Evolutionary conservation across 2,888 invertebrate species (phyloP).

Genomic region (Dasypogon diadema): DNA sequence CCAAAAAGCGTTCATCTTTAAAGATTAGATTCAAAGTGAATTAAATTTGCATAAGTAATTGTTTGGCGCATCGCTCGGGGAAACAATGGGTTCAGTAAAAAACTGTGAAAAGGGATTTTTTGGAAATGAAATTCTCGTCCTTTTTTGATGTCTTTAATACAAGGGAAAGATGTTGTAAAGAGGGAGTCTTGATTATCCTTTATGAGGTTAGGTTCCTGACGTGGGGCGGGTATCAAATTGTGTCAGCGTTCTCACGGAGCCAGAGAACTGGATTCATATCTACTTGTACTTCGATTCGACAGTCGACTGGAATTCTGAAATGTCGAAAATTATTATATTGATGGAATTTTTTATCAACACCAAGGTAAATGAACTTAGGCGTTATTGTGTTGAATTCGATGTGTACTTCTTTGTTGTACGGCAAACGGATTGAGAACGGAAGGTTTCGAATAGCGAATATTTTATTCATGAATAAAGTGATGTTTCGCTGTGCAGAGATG

Average conservation of each 20-base stretch:
- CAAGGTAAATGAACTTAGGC: background rate
- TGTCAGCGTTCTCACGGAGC: background rate
- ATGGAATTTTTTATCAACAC: background rate
- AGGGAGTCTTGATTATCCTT: slow-evolving; percentile 11
- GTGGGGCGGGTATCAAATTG: background rate
- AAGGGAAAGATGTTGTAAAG: background rate
- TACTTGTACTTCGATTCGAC: background rate
- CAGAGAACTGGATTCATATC: background rate
- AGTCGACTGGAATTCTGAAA: slow-evolving; percentile 6
- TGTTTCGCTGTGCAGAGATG: too few species aligned
- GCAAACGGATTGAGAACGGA: too few species aligned
- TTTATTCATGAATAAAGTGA: too few species aligned
- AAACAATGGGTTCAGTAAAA: slow-evolving; percentile 28
- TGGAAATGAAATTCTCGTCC: background rate
- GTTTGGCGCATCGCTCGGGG: slow-evolving; percentile 15
- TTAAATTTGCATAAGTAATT: slow-evolving; percentile 47
- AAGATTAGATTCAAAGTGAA: slow-evolving; percentile 38
- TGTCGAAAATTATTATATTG: background rate
- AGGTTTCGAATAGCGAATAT: too few species aligned
- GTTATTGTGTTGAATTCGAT: too few species aligned
- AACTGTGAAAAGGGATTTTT: background rate
- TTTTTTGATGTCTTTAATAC: slow-evolving; percentile 13
- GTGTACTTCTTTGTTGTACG: too few species aligned
- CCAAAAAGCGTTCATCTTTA: slow-evolving; percentile 3
- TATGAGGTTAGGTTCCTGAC: background rate